These are phyloP conservation scores for Diadumene lineata DNA, from an alignment of 92 coral and sea anemone species.

Conservation along the genomic window DNA sequence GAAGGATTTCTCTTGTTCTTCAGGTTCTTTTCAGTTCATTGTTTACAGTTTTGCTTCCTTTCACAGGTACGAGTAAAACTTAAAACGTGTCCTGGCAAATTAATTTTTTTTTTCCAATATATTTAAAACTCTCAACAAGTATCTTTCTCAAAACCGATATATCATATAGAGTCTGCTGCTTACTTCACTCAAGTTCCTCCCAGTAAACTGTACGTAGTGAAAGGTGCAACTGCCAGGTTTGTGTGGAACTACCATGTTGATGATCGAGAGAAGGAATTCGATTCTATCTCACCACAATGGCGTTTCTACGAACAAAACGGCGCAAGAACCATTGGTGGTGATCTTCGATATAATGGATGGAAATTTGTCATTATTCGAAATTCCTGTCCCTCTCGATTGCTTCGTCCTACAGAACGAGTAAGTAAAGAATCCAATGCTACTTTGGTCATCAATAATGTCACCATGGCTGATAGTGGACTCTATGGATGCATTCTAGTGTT, in stretches of 20 bases:
- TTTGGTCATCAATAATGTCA: slow-evolving; percentile 16
- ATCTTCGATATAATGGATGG: not conserved
- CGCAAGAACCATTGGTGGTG: not conserved
- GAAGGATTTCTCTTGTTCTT: not conserved
- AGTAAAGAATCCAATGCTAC: slow-evolving; percentile 12
- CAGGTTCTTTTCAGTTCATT: not conserved
- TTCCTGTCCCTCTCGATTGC: slow-evolving; percentile 8
- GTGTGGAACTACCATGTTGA: slow-evolving; percentile 7
- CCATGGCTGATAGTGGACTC: slow-evolving; percentile 16
- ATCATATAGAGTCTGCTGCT: not conserved
- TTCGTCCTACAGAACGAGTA: slow-evolving; percentile 11
- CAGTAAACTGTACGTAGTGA: not conserved
- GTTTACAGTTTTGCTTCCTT: not conserved
- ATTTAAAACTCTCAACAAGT: not conserved
- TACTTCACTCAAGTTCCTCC: not conserved
- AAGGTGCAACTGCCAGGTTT: slow-evolving; percentile 16
- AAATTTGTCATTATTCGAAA: not conserved
- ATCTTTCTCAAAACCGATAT: no score
- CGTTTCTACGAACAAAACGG: not conserved
- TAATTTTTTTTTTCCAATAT: no score
- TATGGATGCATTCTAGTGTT: slow-evolving; percentile 16
- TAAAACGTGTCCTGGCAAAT: no score
- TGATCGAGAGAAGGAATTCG: not conserved
- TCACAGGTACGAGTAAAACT: not conserved
- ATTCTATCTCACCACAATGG: not conserved